A percentile compares a stretch with the other conserved stretches of the same genome.
Conservation (phyloP, 2,113 vertebrate genomes). For the Anguilla japonica region DNA sequence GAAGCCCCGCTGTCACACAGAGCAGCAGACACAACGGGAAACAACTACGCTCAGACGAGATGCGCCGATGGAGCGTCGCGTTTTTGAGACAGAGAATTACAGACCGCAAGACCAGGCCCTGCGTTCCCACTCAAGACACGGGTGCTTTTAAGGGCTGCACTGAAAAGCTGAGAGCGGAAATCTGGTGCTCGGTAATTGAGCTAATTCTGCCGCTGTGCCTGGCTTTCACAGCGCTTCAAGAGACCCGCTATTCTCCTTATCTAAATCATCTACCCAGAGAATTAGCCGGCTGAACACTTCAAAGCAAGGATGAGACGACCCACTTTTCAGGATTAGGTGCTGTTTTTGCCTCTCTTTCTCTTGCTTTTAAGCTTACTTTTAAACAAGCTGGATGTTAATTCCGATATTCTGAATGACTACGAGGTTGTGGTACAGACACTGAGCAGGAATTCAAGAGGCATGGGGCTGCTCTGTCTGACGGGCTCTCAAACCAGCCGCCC, state of each 20-base stretch:
- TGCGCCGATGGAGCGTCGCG: not conserved
- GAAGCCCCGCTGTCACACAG: not conserved
- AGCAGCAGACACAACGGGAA: not conserved
- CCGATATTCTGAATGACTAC: not conserved
- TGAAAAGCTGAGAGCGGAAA: not conserved
- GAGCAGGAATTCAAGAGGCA: not conserved
- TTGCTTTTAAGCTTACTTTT: not conserved
- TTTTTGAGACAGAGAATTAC: not conserved
- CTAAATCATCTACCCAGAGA: not conserved
- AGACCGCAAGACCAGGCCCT: not conserved
- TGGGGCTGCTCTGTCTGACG: not conserved
- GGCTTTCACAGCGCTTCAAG: not conserved
- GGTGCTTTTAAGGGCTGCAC: not conserved
- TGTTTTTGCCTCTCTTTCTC: not conserved
- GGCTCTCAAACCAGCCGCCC: not conserved
- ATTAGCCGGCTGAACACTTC: constrained; percentile 8
- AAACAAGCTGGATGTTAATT: not conserved
- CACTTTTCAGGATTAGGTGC: not conserved
- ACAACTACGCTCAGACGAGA: not conserved
- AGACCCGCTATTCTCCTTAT: not conserved
- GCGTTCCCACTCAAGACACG: not conserved
- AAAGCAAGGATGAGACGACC: not conserved
- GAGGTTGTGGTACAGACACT: not conserved
- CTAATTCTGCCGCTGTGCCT: not conserved
- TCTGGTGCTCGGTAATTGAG: not conserved